Percentiles rank a stretch among this genome's conserved stretches.
Conservation (phyloP, 2,113 vertebrate species). For the Alligator sinensis region DNA sequence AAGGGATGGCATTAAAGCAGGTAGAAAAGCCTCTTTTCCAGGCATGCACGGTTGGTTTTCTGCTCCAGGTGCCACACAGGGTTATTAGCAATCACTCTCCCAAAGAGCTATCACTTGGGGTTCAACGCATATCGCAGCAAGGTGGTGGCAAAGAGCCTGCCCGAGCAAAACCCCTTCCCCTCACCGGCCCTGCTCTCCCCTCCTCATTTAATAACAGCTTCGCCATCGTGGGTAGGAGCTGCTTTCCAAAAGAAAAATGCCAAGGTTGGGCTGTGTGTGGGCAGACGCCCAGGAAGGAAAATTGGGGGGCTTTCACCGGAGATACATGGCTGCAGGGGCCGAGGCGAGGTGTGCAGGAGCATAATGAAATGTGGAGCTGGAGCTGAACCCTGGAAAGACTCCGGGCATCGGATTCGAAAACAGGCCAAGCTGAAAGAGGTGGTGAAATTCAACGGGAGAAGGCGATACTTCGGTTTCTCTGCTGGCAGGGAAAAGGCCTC, state of each 20-base stretch:
- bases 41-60: neutral
- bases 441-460: neutral
- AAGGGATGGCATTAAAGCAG: too few relatives aligned
- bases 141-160: too few relatives aligned
- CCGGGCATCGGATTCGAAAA: neutral
- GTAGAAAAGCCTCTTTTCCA: neutral
- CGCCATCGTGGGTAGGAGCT: fast-evolving
- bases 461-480: neutral
- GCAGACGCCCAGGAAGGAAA: too few relatives aligned
- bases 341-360: too few relatives aligned
- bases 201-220: neutral
- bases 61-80: neutral
- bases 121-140: neutral
- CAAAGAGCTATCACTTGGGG: neutral
- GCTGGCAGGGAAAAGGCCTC: neutral
- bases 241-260: fast-evolving
- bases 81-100: neutral
- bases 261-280: fast-evolving
- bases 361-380: neutral
- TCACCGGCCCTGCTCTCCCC: neutral
- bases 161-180: neutral
- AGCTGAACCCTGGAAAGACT: neutral
- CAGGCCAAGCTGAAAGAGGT: fast-evolving
- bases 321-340: too few relatives aligned
- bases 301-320: fast-evolving